Percentiles rank a stretch among this genome's conserved stretches.
These are phyloP conservation scores for Trissoscelio sp. DNA, from an alignment of 2,888 invertebrate species.

Conservation along the genomic window DNA sequence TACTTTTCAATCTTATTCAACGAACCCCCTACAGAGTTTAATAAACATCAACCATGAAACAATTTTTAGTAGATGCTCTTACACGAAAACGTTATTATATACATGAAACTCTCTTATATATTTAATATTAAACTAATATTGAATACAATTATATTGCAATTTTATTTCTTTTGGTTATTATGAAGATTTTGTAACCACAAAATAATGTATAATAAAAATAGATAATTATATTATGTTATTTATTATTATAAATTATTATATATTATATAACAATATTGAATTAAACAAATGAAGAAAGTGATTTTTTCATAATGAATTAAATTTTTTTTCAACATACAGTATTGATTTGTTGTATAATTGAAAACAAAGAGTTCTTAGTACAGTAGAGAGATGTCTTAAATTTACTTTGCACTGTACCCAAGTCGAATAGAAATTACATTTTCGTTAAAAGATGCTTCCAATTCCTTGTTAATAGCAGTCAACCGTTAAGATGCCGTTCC, in stretches of 20 bases:
- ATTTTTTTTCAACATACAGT: not conserved
- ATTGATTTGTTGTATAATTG: not conserved
- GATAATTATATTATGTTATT: not conserved
- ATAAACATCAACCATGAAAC: constrained; percentile 5
- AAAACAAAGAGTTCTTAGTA: constrained; percentile 2
- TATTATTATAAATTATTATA: too few species aligned
- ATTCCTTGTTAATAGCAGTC: constrained; percentile 42
- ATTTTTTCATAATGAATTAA: too few species aligned
- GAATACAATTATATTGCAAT: not conserved
- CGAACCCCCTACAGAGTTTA: not conserved
- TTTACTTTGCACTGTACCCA: constrained; percentile 14
- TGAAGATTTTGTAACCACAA: not conserved
- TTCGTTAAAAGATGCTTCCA: constrained; percentile 20
- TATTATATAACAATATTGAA: too few species aligned
- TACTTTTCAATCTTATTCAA: constrained; percentile 15
- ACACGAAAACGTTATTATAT: not conserved
- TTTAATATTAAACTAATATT: not conserved
- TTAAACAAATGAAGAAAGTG: too few species aligned
- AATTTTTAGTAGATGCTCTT: not conserved
- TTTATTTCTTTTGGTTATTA: not conserved
- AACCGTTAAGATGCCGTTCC: constrained; percentile 36
- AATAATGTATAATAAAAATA: not conserved
- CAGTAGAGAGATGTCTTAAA: not conserved
- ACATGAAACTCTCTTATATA: too few species aligned
- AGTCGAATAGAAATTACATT: constrained; percentile 25